Conservation (phyloP, 2,113 vertebrate species). For the Probosciger aterrimus region DNA sequence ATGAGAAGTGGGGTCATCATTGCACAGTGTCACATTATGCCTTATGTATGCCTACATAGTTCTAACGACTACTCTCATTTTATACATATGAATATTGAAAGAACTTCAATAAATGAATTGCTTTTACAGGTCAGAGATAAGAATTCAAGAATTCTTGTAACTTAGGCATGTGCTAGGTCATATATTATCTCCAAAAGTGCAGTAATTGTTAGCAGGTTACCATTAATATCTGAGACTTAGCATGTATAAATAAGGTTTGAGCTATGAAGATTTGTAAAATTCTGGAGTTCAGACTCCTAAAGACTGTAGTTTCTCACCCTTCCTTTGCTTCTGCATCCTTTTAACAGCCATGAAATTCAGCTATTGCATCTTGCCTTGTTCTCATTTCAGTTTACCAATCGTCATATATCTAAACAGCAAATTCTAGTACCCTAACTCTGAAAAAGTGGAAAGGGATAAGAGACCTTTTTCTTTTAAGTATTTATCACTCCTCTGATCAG, state of each 20-base stretch:
- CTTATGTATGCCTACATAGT: not conserved
- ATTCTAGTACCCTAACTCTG: not conserved
- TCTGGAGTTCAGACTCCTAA: not conserved
- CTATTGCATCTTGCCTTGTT: not conserved
- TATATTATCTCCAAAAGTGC: not conserved
- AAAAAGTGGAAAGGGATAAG: not conserved
- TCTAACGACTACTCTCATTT: not conserved
- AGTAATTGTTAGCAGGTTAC: not conserved
- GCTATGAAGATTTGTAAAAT: not conserved
- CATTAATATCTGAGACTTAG: not conserved
- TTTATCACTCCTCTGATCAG: not conserved
- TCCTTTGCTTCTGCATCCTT: not conserved
- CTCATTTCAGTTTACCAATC: not conserved
- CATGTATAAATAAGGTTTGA: not conserved
- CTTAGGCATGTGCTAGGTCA: not conserved
- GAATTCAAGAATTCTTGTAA: not conserved
- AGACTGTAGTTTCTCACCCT: not conserved
- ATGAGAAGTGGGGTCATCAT: not conserved
- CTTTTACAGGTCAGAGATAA: not conserved
- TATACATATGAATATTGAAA: not conserved
- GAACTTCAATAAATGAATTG: not conserved
- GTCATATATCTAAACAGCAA: not conserved
- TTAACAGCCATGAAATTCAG: not conserved
- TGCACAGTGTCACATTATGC: not conserved
- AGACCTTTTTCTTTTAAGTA: not conserved